phyloP scores from a whole-genome alignment of 2,888 invertebrate species.

The Antheraea yamamai region DNA sequence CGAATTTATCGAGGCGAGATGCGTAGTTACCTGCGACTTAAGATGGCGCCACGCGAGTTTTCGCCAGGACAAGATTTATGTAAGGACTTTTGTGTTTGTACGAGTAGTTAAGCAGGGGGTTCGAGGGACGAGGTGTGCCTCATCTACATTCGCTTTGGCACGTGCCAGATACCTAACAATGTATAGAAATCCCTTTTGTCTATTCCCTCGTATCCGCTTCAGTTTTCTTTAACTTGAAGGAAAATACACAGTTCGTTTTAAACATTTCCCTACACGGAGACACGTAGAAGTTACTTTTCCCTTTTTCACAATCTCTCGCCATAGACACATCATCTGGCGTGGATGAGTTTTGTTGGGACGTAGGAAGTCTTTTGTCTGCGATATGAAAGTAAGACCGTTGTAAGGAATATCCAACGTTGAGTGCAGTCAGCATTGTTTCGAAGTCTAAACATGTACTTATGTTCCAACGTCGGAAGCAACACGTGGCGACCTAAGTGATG shows the following conservation, averaged over 20 bases:
- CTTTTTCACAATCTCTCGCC: constrained; percentile 78
- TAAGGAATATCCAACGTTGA: constrained; percentile 72
- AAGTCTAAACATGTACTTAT: constrained; percentile 72
- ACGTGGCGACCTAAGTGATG: constrained; percentile 73
- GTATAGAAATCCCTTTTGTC: constrained; percentile 72
- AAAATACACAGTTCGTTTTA: constrained; percentile 72
- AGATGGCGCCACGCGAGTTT: constrained; percentile 65
- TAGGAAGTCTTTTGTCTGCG: constrained; percentile 77
- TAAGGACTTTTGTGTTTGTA: constrained; percentile 81
- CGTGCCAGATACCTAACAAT: constrained; percentile 69
- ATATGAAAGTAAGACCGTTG: constrained; percentile 78
- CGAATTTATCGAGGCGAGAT: constrained; percentile 60
- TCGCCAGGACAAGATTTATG: constrained; percentile 78
- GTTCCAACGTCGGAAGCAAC: constrained; percentile 55
- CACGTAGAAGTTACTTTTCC: constrained; percentile 60
- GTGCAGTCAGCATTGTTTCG: constrained; percentile 71
- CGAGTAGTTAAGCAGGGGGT: constrained; percentile 72
- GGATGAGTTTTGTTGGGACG: constrained; percentile 79
- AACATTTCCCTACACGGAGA: constrained; percentile 58
- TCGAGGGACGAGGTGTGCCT: constrained; percentile 55
- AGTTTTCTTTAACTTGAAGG: constrained; percentile 69
- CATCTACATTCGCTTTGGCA: constrained; percentile 77
- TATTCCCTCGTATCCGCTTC: constrained; percentile 71
- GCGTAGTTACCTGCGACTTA: constrained; percentile 67
- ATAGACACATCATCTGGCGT: constrained; percentile 80